phyloP scores from a whole-genome alignment of 2,888 invertebrate species.

The Pinctada fucata region DNA sequence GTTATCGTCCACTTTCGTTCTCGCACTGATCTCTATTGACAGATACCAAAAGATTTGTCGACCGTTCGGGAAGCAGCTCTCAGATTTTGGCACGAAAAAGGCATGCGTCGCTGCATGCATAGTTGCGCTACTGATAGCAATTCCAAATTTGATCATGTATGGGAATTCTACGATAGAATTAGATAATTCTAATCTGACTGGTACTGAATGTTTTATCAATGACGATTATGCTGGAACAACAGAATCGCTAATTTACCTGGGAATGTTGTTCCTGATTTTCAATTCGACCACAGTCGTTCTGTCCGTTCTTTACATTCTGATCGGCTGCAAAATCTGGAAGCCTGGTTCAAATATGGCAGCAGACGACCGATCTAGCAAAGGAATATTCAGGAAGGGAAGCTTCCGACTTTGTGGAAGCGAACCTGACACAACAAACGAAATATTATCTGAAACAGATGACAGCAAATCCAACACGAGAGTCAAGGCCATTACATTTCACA shows the following conservation, averaged over 20 bases:
- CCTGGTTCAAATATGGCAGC: not conserved
- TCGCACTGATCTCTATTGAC: conserved; percentile 61
- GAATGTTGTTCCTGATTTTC: conserved; percentile 47
- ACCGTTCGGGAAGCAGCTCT: conserved; percentile 59
- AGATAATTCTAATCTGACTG: conserved; percentile 44
- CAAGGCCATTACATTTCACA: conserved; percentile 25
- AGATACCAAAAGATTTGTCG: conserved; percentile 65
- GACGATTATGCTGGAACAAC: conserved; percentile 49
- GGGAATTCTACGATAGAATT: conserved; percentile 57
- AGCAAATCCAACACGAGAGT: conserved; percentile 12
- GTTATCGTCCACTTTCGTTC: conserved; percentile 54
- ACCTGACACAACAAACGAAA: conserved; percentile 26
- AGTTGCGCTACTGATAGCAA: conserved; percentile 45
- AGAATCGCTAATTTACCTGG: conserved; percentile 55
- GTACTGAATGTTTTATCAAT: conserved; percentile 59
- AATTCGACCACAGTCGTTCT: conserved; percentile 38
- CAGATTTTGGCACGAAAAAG: conserved; percentile 51
- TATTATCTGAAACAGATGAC: conserved; percentile 29
- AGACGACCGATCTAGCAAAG: not conserved
- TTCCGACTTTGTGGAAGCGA: conserved; percentile 23
- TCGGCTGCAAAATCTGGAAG: conserved; percentile 43
- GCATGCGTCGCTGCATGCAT: conserved; percentile 44
- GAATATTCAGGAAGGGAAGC: not conserved
- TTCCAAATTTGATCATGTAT: conserved; percentile 61
- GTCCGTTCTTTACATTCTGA: conserved; percentile 44